Evolutionary conservation across 2,113 vertebrate genomes (phyloP).

Genomic region (human (Homo sapiens)): GRCh38 chr4:148572501-148573000

Average conservation of each 20-base stretch:
- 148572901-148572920: too few relatives aligned
- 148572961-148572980: background rate
- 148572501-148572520: background rate
- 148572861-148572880: background rate
- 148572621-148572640: background rate
- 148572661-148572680: background rate
- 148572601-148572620: conserved; percentile 7
- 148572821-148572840: background rate
- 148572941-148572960: background rate
- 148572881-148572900: background rate
- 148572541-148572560: background rate
- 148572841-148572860: background rate
- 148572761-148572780: background rate
- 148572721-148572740: background rate
- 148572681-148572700: background rate
- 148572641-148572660: background rate
- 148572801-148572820: background rate
- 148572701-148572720: background rate
- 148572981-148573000: background rate
- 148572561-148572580: background rate
- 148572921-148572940: background rate
- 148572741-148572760: background rate
- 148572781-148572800: background rate
- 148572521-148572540: background rate
- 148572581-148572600: background rate